Percentiles rank a stretch among this genome's conserved stretches.
Conservation (phyloP, 2,113 vertebrate genomes). For the Rhegmatorhina hoffmannsi region DNA sequence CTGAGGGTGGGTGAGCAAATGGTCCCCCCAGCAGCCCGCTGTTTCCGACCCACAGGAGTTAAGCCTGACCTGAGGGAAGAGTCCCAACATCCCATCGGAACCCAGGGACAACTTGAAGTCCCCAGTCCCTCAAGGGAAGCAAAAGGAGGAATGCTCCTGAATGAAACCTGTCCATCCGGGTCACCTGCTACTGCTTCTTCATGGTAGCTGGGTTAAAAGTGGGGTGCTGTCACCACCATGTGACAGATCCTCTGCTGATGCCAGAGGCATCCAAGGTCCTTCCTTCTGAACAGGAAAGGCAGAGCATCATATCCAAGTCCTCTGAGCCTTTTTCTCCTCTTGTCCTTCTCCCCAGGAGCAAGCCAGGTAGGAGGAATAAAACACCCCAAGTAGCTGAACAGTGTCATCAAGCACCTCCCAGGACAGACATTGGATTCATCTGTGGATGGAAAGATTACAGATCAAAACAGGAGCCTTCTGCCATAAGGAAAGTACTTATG, state of each 20-base stretch:
- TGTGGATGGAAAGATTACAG: not conserved
- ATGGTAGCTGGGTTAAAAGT: accelerated
- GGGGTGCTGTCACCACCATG: accelerated
- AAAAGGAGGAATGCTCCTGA: not conserved
- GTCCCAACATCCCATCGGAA: accelerated
- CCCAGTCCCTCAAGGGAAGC: no score
- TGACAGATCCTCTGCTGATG: not conserved
- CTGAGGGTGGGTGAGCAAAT: not conserved
- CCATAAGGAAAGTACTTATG: not conserved
- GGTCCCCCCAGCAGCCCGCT: accelerated
- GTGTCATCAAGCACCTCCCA: not conserved
- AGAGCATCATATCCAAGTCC: no score
- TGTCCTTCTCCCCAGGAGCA: not conserved
- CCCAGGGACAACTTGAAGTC: accelerated
- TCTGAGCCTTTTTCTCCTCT: not conserved
- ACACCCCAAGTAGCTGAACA: not conserved
- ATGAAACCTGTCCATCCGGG: accelerated
- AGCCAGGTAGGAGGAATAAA: not conserved
- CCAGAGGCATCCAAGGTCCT: not conserved
- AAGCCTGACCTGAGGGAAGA: not conserved
- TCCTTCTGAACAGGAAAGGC: not conserved
- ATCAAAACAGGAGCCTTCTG: accelerated
- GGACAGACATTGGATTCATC: accelerated
- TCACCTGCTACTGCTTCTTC: not conserved
- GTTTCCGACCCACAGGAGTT: not conserved